Conservation (phyloP, 2,113 vertebrate species). For the Triplophysa rosa region DNA sequence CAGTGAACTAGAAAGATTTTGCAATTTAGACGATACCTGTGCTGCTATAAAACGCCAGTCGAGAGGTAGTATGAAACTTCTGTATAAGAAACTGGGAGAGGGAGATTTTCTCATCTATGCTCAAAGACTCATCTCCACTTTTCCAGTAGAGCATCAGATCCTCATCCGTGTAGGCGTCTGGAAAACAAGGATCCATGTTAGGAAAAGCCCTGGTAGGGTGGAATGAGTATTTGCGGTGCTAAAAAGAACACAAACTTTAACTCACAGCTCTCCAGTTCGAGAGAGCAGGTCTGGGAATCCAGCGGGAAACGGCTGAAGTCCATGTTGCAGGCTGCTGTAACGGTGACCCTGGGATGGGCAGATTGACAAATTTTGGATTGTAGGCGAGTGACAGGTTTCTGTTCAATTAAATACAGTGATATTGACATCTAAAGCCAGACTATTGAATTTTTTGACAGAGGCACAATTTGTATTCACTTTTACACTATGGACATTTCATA, state of each 20-base stretch:
- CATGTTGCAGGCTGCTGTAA: conserved; percentile 98
- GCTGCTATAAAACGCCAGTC: conserved; percentile 97
- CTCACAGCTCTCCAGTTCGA: conserved; percentile 97
- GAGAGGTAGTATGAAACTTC: conserved; percentile 95
- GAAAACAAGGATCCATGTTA: conserved; percentile 23
- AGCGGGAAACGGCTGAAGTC: conserved; percentile 96
- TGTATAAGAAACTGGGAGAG: conserved; percentile 97
- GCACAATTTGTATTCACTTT: too few species aligned
- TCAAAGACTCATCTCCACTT: conserved; percentile 91
- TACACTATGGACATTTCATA: too few species aligned
- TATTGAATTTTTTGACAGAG: too few species aligned
- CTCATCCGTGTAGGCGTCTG: conserved; percentile 97
- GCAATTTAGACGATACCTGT: conserved; percentile 76
- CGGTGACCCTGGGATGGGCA: conserved; percentile 81
- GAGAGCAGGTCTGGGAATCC: conserved; percentile 92
- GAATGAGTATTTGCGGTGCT: background rate
- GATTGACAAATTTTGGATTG: too few species aligned
- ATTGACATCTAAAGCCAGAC: too few species aligned
- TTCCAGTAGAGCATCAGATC: conserved; percentile 98
- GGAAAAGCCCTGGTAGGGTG: conserved; percentile 1
- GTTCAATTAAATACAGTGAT: too few species aligned
- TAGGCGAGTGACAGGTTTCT: too few species aligned
- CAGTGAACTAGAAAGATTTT: too few species aligned
- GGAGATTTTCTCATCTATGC: conserved; percentile 93
- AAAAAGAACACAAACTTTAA: conserved; percentile 50